Evolutionary conservation across 2,113 vertebrate species (phyloP).

Genomic region (Sorex araneus): DNA sequence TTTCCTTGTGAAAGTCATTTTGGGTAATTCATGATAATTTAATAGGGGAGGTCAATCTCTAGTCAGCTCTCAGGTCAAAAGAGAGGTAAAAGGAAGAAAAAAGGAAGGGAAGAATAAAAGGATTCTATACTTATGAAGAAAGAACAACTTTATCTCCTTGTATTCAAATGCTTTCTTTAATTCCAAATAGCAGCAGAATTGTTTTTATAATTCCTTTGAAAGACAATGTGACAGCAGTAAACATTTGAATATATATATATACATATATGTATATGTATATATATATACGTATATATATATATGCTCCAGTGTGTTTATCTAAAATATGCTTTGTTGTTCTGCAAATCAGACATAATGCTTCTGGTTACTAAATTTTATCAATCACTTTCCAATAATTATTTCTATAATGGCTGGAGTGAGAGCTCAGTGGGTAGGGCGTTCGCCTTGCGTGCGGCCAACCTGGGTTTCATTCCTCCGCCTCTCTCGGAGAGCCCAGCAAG

Average conservation of each 20-base stretch:
- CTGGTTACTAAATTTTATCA: conserved; percentile 20
- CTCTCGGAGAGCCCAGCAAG: too few species aligned
- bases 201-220: conserved; percentile 2
- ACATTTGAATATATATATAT: not conserved
- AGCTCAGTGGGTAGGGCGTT: too few species aligned
- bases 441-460: too few species aligned
- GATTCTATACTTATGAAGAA: not conserved
- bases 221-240: not conserved
- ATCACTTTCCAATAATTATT: conserved; percentile 1
- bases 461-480: too few species aligned
- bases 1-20: not conserved
- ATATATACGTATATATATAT: not conserved
- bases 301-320: not conserved
- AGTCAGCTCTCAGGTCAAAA: conserved; percentile 18
- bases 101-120: not conserved
- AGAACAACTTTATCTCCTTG: not conserved
- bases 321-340: not conserved
- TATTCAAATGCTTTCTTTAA: not conserved
- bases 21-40: not conserved
- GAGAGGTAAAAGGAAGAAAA: conserved; percentile 29
- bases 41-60: not conserved
- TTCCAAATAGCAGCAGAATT: not conserved
- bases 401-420: too few species aligned
- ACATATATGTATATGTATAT: too few species aligned
- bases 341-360: not conserved